Evolutionary conservation across 2,113 vertebrate genomes (phyloP), one percentile per base, ranked within the genome.

Genomic region (Australoheros scitulus): DNA sequence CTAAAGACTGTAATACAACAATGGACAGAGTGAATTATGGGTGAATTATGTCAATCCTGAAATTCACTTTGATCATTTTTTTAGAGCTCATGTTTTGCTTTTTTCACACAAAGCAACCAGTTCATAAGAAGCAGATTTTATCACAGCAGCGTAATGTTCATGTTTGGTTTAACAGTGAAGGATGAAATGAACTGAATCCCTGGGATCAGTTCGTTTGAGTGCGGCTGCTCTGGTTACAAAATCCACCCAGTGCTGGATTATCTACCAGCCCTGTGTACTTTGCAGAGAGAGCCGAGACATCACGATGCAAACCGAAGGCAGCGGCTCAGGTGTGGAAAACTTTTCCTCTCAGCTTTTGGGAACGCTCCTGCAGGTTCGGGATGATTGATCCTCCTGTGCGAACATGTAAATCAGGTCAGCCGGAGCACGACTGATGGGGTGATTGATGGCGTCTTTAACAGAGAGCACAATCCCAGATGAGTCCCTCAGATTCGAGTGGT

Each of bases 401-500:
- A 57, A 50, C 64, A 82, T 89, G 80, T 88, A 82, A 93, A 83
- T 78, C 47, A 78, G 79, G 56, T 85, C 63, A 80, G 50, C 72
- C 61, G 32, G 26, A 36, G 88, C 79, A 72, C 84, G 59, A 43
- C 61, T 84, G 91, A 89, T 57, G 79, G 79, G 77, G 68, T 95
- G 95, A 95, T 94, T 93, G 94, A 95, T 95, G 93, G 90, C 88
- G 76, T 88, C 82, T 92, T 93, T 83, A 90, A 85, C 90, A 60
- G 87, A 77, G 84, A 56, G 72, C 85, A 84, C 81, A 89, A 89
- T 87, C 75, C 56, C 89, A 80, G 80, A 91, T 89, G 83, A 92
- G 91, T 89, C 76, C 82, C 76, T 93, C 88, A 92, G 89, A 91
- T 92, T 94, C 20, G 76, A 92, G 92, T 63, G 88, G n/a, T 77